Percentiles rank a stretch among this genome's conserved stretches.
Evolutionary conservation across 2,888 invertebrate genomes (phyloP).

Genomic region (Drosophila aldrichi): DNA sequence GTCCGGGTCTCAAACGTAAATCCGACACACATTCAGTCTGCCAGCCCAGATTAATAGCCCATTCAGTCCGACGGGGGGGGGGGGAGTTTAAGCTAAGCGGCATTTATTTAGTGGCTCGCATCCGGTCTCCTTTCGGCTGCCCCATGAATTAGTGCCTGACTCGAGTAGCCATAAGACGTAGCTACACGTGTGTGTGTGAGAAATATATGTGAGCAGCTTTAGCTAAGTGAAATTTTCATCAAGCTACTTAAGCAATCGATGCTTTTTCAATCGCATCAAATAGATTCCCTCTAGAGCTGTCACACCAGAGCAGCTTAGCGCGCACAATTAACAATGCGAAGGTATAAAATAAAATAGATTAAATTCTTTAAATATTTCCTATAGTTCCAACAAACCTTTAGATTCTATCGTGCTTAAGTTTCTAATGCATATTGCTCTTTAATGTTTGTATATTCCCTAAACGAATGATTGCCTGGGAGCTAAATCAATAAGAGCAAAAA

Average conservation of each 20-base stretch:
- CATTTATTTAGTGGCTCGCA: conserved; percentile 68
- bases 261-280: conserved; percentile 4
- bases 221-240: conserved; percentile 19
- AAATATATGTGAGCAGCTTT: conserved; percentile 12
- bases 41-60: conserved; percentile 68
- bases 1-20: conserved; percentile 41
- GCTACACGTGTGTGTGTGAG: conserved; percentile 1
- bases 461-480: not conserved
- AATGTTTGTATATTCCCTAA: not conserved
- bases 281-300: conserved; percentile 9
- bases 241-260: conserved; percentile 17
- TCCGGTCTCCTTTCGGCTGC: conserved; percentile 33
- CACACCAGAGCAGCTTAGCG: not conserved
- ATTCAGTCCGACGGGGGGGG: conserved; percentile 43
- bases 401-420: too few species aligned
- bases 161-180: conserved; percentile 5
- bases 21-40: conserved; percentile 65
- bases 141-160: conserved; percentile 51
- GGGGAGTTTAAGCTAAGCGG: conserved; percentile 40
- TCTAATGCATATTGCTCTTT: not conserved
- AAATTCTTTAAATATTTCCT: not conserved
- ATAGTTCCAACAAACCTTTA: not conserved
- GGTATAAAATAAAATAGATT: not conserved
- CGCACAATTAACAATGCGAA: not conserved
- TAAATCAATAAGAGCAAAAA: not conserved